Base-by-base conservation (phyloP, 2,113 vertebrate species). In the Lycaon pictus region DNA sequence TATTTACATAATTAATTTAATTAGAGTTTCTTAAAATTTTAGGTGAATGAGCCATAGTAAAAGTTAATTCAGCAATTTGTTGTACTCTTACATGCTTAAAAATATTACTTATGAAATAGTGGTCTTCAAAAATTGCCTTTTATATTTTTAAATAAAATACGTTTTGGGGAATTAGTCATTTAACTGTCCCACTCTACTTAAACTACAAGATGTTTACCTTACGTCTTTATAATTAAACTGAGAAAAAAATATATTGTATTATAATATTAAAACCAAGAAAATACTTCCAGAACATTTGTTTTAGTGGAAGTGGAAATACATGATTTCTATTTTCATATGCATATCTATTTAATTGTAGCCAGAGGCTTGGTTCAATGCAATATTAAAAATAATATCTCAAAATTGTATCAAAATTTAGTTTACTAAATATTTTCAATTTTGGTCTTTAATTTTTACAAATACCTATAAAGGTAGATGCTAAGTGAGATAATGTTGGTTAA, bases 1-100 rank as follows among this genome's bases (percentile, higher is more conserved):
- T 51, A 80, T 74, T 96, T 97, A 35, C 22, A 29, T 96, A 89
- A 84, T 11, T 88, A 56, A 53, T 77, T 94, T 92, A 87, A 65
- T 62, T 95, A 69, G 35, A 29, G 6, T 79, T 87, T 88, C 53
- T 43, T 84, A 88, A 76, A 97, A 51, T 58, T 79, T 80, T 62
- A 92, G 10, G 23, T 81, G 51, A 77, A n/a, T 74, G 83, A 88
- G 9, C 19, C 63, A 95, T 5, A 43, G 2, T 58, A 62, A 94
- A 88, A 95, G 6, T 29, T 92, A 96, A 60, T 37, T 80, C 48
- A 80, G 51, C 84, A 80, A 74, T 69, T 67, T 88, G 2, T 80
- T 8, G 79, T 74, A 89, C 2, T 35, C 55, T 22, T 90, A 4
- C 29, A 63, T 58, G 16, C 20, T 82, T 71, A 95, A 88, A 90